These are phyloP conservation scores for Colletes collaris DNA, from an alignment of 2,888 invertebrate genomes.

Conservation along the genomic window DNA sequence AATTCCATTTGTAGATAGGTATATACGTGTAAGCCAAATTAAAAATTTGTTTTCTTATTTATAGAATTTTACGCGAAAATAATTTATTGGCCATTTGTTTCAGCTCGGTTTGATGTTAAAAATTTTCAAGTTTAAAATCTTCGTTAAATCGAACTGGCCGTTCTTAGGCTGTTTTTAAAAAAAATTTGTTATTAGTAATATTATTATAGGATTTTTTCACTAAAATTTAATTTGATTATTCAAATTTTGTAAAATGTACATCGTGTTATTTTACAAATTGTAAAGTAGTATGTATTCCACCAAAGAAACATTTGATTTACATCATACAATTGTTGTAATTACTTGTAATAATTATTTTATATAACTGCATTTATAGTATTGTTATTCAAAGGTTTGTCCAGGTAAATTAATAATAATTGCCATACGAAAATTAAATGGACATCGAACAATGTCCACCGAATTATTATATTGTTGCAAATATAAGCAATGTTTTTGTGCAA, in stretches of 20 bases:
- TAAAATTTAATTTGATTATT: conserved; percentile 11
- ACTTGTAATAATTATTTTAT: conserved; percentile 10
- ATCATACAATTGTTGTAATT: conserved; percentile 18
- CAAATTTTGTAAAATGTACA: conserved; percentile 17
- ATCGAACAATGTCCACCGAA: conserved; percentile 14
- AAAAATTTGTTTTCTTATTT: conserved; percentile 11
- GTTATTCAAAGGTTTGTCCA: conserved; percentile 10
- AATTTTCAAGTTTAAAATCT: background rate
- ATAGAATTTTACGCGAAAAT: conserved; percentile 7
- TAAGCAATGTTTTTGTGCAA: conserved; percentile 48
- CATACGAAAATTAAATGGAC: conserved; percentile 11
- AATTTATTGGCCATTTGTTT: conserved; percentile 23
- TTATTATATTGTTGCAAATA: conserved; percentile 36
- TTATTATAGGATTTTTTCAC: conserved; percentile 1
- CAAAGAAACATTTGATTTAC: conserved; percentile 56
- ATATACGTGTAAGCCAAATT: conserved; percentile 9
- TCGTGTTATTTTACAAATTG: conserved; percentile 33
- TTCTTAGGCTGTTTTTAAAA: background rate
- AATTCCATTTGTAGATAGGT: conserved; percentile 14
- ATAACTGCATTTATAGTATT: conserved; percentile 9
- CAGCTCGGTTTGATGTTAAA: conserved; percentile 1
- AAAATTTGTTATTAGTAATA: background rate
- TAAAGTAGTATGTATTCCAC: conserved; percentile 44
- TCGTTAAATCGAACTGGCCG: background rate
- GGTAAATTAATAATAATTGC: conserved; percentile 14